phyloP scores from a whole-genome alignment of 1,140 invertebrate species.

The Achatina immaculata region DNA sequence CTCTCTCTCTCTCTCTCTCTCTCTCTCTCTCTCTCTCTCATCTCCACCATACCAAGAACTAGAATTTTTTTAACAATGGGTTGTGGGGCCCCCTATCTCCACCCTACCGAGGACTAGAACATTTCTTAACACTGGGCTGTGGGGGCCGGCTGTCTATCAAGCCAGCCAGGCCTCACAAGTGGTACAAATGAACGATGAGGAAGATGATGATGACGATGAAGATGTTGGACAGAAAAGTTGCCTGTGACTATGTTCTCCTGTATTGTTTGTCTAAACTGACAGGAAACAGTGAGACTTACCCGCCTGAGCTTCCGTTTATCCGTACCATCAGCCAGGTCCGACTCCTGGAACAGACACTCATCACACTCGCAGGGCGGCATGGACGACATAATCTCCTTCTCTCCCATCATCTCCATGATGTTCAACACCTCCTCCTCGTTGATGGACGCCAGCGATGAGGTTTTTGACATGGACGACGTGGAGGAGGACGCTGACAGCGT shows the following conservation, averaged over 20 bases:
- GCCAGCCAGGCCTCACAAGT: no score
- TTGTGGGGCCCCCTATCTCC: no score
- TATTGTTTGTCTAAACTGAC: no score
- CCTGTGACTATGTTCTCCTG: no score
- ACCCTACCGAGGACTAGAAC: no score
- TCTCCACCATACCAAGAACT: not conserved
- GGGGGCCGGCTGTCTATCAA: no score
- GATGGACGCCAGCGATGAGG: slow-evolving; percentile 39
- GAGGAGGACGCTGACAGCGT: slow-evolving; percentile 5
- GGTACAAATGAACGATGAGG: no score
- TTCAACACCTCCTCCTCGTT: slow-evolving; percentile 40
- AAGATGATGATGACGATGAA: slow-evolving; percentile 28
- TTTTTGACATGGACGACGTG: slow-evolving; percentile 5
- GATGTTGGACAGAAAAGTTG: not conserved
- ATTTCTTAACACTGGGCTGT: no score
- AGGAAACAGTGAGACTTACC: no score
- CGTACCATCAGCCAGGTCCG: not conserved
- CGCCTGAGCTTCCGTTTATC: slow-evolving; percentile 13
- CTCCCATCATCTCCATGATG: slow-evolving; percentile 39
- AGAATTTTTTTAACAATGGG: no score
- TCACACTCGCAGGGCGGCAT: slow-evolving; percentile 51
- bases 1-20: slow-evolving; percentile 23
- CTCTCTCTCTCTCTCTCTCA: slow-evolving; percentile 17
- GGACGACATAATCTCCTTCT: slow-evolving; percentile 33
- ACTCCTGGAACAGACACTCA: slow-evolving; percentile 42